Evolutionary conservation across 1,140 invertebrate species (phyloP), one percentile per base, ranked within the genome.

Genomic region (Drosophila kepulauana): DNA sequence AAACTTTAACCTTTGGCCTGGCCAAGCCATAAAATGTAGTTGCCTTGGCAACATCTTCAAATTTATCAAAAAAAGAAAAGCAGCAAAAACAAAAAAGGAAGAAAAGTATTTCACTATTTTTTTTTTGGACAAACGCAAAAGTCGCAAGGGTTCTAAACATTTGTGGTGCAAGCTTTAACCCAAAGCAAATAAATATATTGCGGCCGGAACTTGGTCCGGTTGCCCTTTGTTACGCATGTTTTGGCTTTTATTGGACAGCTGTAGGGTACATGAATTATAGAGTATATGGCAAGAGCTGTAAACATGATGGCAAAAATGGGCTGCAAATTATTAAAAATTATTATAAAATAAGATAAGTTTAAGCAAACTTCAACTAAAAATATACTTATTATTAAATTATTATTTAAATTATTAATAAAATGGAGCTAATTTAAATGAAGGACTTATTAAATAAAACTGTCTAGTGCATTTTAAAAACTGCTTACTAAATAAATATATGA

Each of bases 1-100:
- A 72, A 88, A 84, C 84, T 81, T 80, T 78, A 89, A 88, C 84
- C 51, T 30, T 7, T 33, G 7, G 2, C 77, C 64, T n/a, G 41
- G 35, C 7, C 30, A 57, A 48, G 15, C 45, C 58, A 71, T 75
- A 66, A 75, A 70, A 52, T 25, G 48, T 61, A 64, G 51, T 68
- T 58, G 33, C 41, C 57, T 41, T 15, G 35, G 7, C 58, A 13
- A 54, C 49, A 46, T 45, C 33, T 43, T 11, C 3, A 51, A 52
- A 51, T 28, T 30, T 49, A 15, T 28, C 25, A 61, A 43, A 69
- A 52, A 25, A 15, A 54, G 25, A 38, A 43, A 30, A 3, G 13
- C 13, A 43, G 10, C n/a, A 20, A 15, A 5, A 13, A 54, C 10
- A 33, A 25, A 65, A 35, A 11, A 49, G 20, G 64, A 51, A 15